These are phyloP conservation scores for Chymomyza fuscimana DNA, from an alignment of 2,888 invertebrate species.

Conservation along the genomic window DNA sequence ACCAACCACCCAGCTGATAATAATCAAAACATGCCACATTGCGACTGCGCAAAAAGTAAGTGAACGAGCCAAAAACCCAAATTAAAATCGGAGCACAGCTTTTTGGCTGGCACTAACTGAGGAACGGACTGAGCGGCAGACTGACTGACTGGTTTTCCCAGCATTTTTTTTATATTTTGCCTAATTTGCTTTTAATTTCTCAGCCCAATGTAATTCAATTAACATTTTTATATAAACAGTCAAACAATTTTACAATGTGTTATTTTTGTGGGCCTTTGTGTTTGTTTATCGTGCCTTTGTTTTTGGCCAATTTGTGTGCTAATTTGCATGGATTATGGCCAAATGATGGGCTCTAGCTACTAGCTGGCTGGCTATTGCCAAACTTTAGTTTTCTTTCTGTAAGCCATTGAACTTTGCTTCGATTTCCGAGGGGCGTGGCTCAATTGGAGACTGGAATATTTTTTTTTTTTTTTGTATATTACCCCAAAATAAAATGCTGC, in stretches of 20 bases:
- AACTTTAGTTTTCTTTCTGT: neutral
- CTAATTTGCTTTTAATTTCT: constrained; percentile 20
- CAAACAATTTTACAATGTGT: constrained; percentile 31
- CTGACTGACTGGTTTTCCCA: constrained; percentile 58
- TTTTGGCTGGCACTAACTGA: constrained; percentile 24
- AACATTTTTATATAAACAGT: constrained; percentile 54
- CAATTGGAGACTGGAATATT: neutral
- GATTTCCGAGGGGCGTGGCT: neutral
- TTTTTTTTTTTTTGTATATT: neutral
- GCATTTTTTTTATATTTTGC: constrained; percentile 29
- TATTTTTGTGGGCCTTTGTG: constrained; percentile 13
- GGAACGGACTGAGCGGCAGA: constrained; percentile 5
- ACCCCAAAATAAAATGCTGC: neutral
- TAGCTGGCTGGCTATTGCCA: neutral
- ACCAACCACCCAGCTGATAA: constrained; percentile 73
- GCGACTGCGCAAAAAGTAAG: constrained; percentile 36
- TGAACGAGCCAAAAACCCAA: constrained; percentile 52
- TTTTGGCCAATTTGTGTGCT: constrained; percentile 37
- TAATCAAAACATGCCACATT: constrained; percentile 71
- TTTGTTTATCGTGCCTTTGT: constrained; percentile 39
- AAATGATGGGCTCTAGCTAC: neutral
- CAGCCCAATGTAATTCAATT: constrained; percentile 65
- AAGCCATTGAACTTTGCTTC: constrained; percentile 6
- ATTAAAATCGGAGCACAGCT: constrained; percentile 71
- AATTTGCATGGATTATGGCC: constrained; percentile 24